Base-by-base conservation (phyloP, 2,113 vertebrate species). In the Ameiurus melas region DNA sequence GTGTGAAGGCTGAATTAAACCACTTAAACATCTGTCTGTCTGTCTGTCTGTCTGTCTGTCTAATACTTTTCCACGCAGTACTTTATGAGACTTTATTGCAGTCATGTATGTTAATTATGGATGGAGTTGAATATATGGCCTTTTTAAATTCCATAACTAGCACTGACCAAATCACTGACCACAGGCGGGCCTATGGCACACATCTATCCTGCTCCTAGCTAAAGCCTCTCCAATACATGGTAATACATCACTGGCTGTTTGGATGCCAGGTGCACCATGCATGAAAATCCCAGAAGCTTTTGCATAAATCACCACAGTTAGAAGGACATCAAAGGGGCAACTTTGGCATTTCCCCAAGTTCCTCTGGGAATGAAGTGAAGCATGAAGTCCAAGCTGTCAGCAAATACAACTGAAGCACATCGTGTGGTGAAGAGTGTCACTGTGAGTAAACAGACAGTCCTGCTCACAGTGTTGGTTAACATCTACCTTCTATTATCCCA, bases 351-450 rank as follows among this genome's bases (percentile, higher is more conserved):
- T 83, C 39, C 66, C 81, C 83, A 36, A 88, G 68, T 88, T 88
- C 30, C 80, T 83, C 86, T 83, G 53, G 27, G 55, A 73, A 77
- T 47, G 68, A 87, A 64, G 79, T 87, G 86, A 85, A 87, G 66
- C 83, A 82, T 78, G 43, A 85, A 78, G 86, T 85, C 73, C 86
- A 90, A 77, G 83, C 89, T 88, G 89, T 90, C 89, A 87, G 89
- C 73, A 88, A 83, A 90, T 77, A 83, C 66, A 64, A 87, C 85
- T 62, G 70, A 85, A 88, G 86, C 86, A 88, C 85, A 85, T 77
- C 71, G 43, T 71, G 79, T 53, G 68, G 77, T 70, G 82, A 77
- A 84, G 81, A 30, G 75, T 86, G 75, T 85, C 89, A 88, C 5
- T 88, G 86, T 82, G 55, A 60, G 86, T 36, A 90, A 87, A 90